These are phyloP conservation scores for Thalpophila matura DNA, from an alignment of 2,888 invertebrate species.

Conservation along the genomic window DNA sequence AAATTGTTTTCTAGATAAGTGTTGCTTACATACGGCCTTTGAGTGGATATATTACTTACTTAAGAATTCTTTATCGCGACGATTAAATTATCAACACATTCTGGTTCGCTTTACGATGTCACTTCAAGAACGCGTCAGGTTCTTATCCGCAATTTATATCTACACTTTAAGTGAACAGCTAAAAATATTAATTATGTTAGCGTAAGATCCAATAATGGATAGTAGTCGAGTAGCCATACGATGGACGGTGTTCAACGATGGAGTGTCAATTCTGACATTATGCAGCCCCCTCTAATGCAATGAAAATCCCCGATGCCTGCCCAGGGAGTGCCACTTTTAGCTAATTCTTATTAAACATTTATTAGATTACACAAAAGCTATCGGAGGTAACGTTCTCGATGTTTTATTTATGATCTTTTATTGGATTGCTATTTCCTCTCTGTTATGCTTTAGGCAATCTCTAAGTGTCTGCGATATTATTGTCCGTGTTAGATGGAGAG, in stretches of 20 bases:
- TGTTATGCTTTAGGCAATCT: conserved; percentile 68
- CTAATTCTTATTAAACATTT: conserved; percentile 90
- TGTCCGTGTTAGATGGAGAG: conserved; percentile 21
- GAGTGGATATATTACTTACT: conserved; percentile 62
- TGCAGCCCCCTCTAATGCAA: conserved; percentile 86
- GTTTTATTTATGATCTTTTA: conserved; percentile 89
- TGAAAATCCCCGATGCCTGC: conserved; percentile 71
- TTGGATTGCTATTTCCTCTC: conserved; percentile 83
- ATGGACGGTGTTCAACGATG: conserved; percentile 54
- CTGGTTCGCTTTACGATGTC: conserved; percentile 56
- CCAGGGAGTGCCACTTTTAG: conserved; percentile 82
- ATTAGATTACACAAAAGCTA: conserved; percentile 89
- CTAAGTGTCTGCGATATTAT: conserved; percentile 68
- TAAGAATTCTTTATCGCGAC: conserved; percentile 63
- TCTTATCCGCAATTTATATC: conserved; percentile 41
- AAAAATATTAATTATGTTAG: conserved; percentile 22
- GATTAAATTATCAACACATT: conserved; percentile 63
- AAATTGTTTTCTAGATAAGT: conserved; percentile 76
- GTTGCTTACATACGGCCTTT: conserved; percentile 61
- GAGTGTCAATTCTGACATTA: conserved; percentile 82
- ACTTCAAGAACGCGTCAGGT: conserved; percentile 32
- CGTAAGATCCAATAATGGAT: conserved; percentile 21
- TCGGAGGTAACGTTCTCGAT: conserved; percentile 81
- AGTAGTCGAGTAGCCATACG: conserved; percentile 2
- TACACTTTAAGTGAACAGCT: conserved; percentile 23